A percentile compares a stretch with the other conserved stretches of the same genome.
Conservation (phyloP, 1,140 invertebrate species). For the Drosophila seguyi region DNA sequence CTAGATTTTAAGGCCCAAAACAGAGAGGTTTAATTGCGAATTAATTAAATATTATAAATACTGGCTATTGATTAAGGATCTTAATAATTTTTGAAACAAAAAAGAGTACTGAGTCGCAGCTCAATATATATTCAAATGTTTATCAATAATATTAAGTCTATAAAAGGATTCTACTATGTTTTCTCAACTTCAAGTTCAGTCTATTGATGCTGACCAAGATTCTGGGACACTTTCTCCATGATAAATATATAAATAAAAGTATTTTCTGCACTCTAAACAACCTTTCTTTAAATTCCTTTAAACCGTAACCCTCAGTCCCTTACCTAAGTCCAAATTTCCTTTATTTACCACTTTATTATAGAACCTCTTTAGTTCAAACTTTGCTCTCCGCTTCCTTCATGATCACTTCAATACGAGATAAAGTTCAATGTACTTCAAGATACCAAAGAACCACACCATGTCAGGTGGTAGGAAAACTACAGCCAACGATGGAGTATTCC, state of each 20-base stretch:
- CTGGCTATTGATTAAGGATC: no score
- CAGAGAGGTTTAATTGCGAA: no score
- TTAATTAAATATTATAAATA: no score
- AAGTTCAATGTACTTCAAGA: not conserved
- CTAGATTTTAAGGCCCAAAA: not conserved
- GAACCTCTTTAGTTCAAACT: not conserved
- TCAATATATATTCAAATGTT: no score
- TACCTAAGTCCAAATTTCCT: not conserved
- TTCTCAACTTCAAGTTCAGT: not conserved
- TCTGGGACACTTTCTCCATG: not conserved
- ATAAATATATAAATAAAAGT: not conserved
- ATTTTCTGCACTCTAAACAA: rapidly evolving
- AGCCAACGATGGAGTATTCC: slow-evolving; percentile 1
- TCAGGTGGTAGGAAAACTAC: not conserved
- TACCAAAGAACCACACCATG: not conserved
- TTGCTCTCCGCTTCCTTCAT: not conserved
- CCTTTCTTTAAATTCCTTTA: no score
- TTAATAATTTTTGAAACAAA: no score
- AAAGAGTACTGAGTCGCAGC: no score
- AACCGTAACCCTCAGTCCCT: not conserved
- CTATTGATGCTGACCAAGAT: not conserved
- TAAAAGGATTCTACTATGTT: not conserved
- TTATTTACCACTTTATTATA: not conserved
- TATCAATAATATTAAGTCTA: not conserved
- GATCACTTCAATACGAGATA: not conserved